Percentiles rank a stretch among this genome's conserved stretches.
phyloP scores from a whole-genome alignment of 2,113 vertebrate genomes.

The Sinocyclocheilus maitianheensis region DNA sequence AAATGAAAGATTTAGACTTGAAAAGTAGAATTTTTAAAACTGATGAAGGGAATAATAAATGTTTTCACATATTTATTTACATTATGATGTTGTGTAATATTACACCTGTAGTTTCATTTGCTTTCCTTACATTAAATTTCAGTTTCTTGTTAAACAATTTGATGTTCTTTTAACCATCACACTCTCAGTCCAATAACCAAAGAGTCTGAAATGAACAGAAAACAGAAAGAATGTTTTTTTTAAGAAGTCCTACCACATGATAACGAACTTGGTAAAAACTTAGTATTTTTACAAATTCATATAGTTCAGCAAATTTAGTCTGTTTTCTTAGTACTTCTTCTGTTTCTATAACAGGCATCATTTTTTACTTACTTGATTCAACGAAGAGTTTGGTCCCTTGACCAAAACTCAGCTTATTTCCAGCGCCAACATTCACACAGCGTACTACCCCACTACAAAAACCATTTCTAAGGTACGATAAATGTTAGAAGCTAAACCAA shows the following conservation, averaged over 20 bases:
- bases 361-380: slow-evolving; percentile 55
- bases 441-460: not conserved
- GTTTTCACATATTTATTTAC: not conserved
- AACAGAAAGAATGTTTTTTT: too few relatives aligned
- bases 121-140: not conserved
- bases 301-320: not conserved
- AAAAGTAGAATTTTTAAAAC: not conserved
- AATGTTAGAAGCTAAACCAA: not conserved
- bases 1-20: not conserved
- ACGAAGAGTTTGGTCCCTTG: slow-evolving; percentile 46
- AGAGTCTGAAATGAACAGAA: too few relatives aligned
- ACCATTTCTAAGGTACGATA: not conserved
- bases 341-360: not conserved
- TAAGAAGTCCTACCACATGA: not conserved
- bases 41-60: not conserved
- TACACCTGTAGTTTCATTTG: not conserved
- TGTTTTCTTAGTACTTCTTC: not conserved
- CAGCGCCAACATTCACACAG: slow-evolving; percentile 44
- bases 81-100: not conserved
- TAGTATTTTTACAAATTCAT: not conserved
- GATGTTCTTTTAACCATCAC: not conserved
- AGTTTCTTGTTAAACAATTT: not conserved
- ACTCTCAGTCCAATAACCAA: not conserved
- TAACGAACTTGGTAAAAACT: not conserved
- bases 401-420: slow-evolving; percentile 47